Evolutionary conservation across 2,797 vertebrate species (phyloP), one percentile per base, ranked within the genome.

Genomic region (Heliangelus exortis): DNA sequence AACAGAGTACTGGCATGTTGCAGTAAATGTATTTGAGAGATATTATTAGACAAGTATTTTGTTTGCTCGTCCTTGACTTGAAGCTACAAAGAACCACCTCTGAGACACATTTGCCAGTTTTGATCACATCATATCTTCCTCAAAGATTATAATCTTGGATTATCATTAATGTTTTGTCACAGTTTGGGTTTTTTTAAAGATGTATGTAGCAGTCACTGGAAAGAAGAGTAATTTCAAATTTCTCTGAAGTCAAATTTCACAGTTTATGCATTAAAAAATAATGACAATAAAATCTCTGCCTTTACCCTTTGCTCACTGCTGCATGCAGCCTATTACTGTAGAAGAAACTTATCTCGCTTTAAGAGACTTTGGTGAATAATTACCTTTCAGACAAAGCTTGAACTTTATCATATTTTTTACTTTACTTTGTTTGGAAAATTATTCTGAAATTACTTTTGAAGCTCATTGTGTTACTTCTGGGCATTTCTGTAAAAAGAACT

Each of bases 1-100:
- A 97, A 95, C 41, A 93, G 93, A 98, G 61, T 41, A 92, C 19
- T 73, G 66, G 87, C 88, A 83, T 55, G 48, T 90, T 95, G 53
- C 72, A 96, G 82, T 95, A 96, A 95, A 95, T 41, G 68, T 84
- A 55, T 91, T 91, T 58, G 91, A 28, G 62, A 76, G 53, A 92
- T 96, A 87, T 77, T 90, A 75, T 82, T 92, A 73, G 19, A 50
- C 48, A 95, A 87, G 61, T 91, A 83, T 85, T 89, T 96, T 89
- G 50, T 91, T 86, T 14, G 1, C 6, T 87, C 92, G 96, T 96
- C 87, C 92, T 96, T 96, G 71, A 80, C 72, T 92, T 81, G 65
- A 95, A 93, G 73, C 62, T 90, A 73, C 43, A 72, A 87, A 43
- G 63, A 94, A 80, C 41, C 31, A 77, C 65, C 87, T 87, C 59